Evolutionary conservation across 2,113 vertebrate species (phyloP), one percentile per base, ranked within the genome.

Genomic region (Thinocorus orbignyianus): DNA sequence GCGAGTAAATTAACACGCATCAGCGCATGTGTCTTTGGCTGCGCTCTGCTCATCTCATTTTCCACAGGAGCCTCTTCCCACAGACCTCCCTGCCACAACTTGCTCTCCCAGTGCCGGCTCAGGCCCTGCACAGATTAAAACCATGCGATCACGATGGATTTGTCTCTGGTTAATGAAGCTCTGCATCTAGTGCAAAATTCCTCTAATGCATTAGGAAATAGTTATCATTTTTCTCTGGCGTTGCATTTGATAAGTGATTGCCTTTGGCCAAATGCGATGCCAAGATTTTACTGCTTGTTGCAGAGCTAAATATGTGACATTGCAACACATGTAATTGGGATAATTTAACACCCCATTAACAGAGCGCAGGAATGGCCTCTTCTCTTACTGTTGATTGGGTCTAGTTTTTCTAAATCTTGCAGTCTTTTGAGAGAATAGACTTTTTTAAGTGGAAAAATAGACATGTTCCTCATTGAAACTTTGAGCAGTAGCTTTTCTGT

Each of bases 321-420:
- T 81, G 92, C 86, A 85, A 48, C 19, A 3, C 54, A 10, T 77
- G 89, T 92, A 88, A 93, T 84, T 93, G 88, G 91, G 86, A 78
- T 92, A 46, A 93, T 79, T 94, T 94, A 93, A 94, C 91, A 95
- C 31, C 91, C 57, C 51, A 49, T 93, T 84, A 94, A 81, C 72
- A 66, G 88, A 60, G 73, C 1, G 8, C 55, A 33, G 90, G 55
- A 42, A 46, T 10, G 66, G 80, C 41, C 39, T 58, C 49, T 76
- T 68, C 66, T 81, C 73, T 41, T 68, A 7, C 17, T 4, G 7
- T 2, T 30, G 55, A 49, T 55, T 86, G 85, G 87, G 79, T 58
- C 37, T 4, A 3, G 4, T 60, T 84, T n/a, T 41, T 37, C 33
- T 9, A 37, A 81, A 55, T 58, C 72, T 52, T 52, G 18, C 15